phyloP scores from a whole-genome alignment of 2,113 vertebrate genomes.

The Thryonomys swinderianus region DNA sequence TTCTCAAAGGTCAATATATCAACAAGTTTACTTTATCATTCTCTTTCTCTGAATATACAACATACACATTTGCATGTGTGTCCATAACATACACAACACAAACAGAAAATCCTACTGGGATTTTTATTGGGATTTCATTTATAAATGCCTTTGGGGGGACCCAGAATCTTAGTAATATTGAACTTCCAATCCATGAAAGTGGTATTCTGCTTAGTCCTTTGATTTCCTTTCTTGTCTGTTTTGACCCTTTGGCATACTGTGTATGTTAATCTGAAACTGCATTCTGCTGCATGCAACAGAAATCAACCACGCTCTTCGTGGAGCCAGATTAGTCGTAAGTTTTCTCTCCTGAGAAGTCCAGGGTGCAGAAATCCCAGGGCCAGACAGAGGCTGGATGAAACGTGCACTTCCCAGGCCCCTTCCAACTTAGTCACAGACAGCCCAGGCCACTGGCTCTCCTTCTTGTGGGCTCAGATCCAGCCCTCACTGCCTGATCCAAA shows the following conservation, averaged over 20 bases:
- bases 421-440: neutral
- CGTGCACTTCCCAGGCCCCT: neutral
- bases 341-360: neutral
- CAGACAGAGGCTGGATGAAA: neutral
- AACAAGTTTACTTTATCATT: neutral
- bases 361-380: neutral
- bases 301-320: neutral
- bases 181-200: neutral
- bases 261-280: neutral
- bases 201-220: neutral
- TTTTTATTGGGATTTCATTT: neutral
- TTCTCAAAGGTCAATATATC: neutral
- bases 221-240: neutral
- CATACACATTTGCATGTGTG: too few species aligned
- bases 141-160: neutral
- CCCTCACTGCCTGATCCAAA: neutral
- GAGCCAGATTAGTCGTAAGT: neutral
- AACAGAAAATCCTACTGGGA: neutral
- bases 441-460: neutral
- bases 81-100: neutral
- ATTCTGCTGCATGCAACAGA: neutral
- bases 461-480: neutral
- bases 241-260: too few species aligned
- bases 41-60: neutral
- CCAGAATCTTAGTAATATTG: too few species aligned